Conservation (phyloP, 2,113 vertebrate genomes). For the Rynchops niger region DNA sequence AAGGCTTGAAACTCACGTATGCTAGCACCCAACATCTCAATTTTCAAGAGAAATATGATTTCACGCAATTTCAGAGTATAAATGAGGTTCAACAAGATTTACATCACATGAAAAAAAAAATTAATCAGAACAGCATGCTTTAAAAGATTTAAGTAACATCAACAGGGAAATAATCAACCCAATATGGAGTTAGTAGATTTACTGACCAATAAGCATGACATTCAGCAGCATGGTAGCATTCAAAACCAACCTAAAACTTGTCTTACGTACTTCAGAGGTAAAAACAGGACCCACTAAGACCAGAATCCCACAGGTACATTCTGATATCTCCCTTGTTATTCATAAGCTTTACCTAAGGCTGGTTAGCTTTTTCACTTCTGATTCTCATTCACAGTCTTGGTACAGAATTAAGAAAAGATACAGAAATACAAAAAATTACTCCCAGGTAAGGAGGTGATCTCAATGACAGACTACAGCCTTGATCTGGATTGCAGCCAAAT, state of each 20-base stretch:
- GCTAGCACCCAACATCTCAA: not conserved
- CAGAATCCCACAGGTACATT: not conserved
- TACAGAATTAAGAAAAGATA: not conserved
- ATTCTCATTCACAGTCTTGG: not conserved
- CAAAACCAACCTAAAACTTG: not conserved
- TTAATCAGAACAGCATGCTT: not conserved
- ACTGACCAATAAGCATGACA: not conserved
- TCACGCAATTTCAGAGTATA: not conserved
- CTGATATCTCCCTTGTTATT: not conserved
- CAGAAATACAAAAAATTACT: not conserved
- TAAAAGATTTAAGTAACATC: not conserved
- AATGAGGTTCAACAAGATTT: not conserved
- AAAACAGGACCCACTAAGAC: not conserved
- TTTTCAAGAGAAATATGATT: not conserved
- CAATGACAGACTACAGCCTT: not conserved
- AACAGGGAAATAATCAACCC: not conserved
- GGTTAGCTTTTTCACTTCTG: not conserved
- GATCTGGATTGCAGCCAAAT: not conserved
- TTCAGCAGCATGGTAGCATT: not conserved
- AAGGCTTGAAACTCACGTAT: not conserved
- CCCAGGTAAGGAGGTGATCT: not conserved
- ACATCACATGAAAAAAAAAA: not conserved
- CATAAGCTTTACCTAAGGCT: slow-evolving; percentile 8
- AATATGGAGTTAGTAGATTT: not conserved
- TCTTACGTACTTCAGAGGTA: not conserved